Percentiles rank a stretch among this genome's conserved stretches.
These are phyloP conservation scores for Coenobita brevimanus DNA, from an alignment of 1,140 invertebrate species.

Conservation along the genomic window DNA sequence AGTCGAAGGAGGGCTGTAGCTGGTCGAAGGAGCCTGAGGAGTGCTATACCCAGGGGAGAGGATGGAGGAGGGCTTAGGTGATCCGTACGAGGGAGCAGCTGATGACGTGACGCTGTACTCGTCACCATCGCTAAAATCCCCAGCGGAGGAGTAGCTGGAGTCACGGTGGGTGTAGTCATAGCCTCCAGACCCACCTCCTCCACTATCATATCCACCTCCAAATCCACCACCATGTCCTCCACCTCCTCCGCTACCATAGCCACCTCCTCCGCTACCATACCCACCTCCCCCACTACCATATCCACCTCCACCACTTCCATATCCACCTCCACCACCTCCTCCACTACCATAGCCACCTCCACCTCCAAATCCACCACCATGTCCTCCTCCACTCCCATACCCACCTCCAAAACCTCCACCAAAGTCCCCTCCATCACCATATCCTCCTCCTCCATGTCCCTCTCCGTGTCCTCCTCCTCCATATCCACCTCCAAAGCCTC, in stretches of 20 bases:
- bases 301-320: not conserved
- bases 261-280: not conserved
- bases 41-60: conserved; percentile 7
- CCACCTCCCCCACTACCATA: not conserved
- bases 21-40: not conserved
- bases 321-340: not conserved
- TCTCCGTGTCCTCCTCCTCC: not conserved
- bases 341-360: not conserved
- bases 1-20: too few species aligned
- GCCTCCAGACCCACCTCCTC: not conserved
- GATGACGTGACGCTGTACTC: not conserved
- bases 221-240: not conserved
- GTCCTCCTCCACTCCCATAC: not conserved
- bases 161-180: not conserved
- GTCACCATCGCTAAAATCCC: not conserved
- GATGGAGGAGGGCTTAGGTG: conserved; percentile 25
- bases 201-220: not conserved
- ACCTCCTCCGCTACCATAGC: not conserved
- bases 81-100: not conserved
- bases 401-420: not conserved
- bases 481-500: not conserved
- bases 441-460: not conserved
- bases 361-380: not conserved
- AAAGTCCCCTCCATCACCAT: not conserved
- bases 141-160: too few species aligned